Conservation (phyloP, 2,113 vertebrate genomes). For the Aix galericulata region DNA sequence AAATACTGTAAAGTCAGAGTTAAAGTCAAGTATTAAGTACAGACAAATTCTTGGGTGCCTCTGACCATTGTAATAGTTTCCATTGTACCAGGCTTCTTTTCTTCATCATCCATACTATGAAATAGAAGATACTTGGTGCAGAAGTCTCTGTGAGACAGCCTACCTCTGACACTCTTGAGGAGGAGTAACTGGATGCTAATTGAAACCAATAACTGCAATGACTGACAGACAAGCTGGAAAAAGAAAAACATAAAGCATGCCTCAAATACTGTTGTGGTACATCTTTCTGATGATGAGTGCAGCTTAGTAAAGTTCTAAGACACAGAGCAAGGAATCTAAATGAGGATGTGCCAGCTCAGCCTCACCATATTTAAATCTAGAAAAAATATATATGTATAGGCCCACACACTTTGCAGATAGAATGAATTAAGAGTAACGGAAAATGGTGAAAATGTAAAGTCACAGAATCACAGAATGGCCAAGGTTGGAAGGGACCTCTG, state of each 20-base stretch:
- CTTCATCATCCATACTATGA: not conserved
- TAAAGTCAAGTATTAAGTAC: not conserved
- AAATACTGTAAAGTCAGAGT: not conserved
- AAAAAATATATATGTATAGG: not conserved
- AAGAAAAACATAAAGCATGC: not conserved
- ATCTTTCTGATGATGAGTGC: too few species aligned
- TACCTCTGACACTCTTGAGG: not conserved
- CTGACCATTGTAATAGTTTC: not conserved
- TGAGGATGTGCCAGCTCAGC: not conserved
- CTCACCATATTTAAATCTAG: not conserved
- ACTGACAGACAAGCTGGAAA: not conserved
- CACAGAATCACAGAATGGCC: too few species aligned
- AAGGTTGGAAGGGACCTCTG: too few species aligned
- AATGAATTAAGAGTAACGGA: not conserved
- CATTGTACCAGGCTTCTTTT: not conserved
- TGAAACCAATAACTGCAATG: not conserved
- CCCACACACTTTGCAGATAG: not conserved
- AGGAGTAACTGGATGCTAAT: not conserved
- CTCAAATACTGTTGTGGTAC: not conserved
- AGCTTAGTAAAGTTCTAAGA: not conserved
- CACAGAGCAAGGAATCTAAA: not conserved
- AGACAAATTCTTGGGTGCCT: not conserved
- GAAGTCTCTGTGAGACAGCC: not conserved
- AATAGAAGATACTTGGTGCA: not conserved
- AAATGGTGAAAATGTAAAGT: not conserved